These are phyloP conservation scores for Mercenaria mercenaria DNA, from an alignment of 1,140 invertebrate species.

Conservation along the genomic window DNA sequence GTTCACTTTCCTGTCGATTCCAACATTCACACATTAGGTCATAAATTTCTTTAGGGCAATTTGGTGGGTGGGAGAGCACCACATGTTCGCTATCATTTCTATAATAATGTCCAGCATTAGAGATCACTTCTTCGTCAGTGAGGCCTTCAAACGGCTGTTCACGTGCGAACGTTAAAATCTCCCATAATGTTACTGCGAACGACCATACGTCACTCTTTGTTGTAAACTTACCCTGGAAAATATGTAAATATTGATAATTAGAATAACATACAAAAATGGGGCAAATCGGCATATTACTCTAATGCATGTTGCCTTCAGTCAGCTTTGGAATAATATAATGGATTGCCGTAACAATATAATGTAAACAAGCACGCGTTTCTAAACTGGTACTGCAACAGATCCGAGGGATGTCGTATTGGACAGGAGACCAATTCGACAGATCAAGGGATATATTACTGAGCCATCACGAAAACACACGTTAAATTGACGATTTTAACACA, in stretches of 20 bases:
- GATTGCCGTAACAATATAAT: no score
- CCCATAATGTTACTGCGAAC: conserved; percentile 95
- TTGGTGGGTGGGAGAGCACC: conserved; percentile 76
- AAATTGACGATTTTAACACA: no score
- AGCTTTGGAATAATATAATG: no score
- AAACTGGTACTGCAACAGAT: no score
- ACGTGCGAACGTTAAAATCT: conserved; percentile 93
- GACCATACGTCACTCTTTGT: conserved; percentile 95
- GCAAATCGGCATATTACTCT: no score
- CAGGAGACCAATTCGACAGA: no score
- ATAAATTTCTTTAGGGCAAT: conserved; percentile 88
- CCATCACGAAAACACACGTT: no score
- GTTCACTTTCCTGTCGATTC: conserved; percentile 91
- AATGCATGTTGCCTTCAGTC: no score
- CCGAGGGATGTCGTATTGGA: no score
- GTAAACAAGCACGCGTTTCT: no score
- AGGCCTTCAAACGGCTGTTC: conserved; percentile 93
- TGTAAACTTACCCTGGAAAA: conserved; percentile 90
- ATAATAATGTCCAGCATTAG: conserved; percentile 86
- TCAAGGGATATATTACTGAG: no score
- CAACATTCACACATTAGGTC: conserved; percentile 98
- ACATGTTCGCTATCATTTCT: conserved; percentile 76
- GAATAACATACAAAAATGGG: neutral
- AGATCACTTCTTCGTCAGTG: conserved; percentile 92
- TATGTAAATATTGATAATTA: neutral